Base-by-base conservation (phyloP, 2,113 vertebrate species). In the Ginglymostoma cirratum region DNA sequence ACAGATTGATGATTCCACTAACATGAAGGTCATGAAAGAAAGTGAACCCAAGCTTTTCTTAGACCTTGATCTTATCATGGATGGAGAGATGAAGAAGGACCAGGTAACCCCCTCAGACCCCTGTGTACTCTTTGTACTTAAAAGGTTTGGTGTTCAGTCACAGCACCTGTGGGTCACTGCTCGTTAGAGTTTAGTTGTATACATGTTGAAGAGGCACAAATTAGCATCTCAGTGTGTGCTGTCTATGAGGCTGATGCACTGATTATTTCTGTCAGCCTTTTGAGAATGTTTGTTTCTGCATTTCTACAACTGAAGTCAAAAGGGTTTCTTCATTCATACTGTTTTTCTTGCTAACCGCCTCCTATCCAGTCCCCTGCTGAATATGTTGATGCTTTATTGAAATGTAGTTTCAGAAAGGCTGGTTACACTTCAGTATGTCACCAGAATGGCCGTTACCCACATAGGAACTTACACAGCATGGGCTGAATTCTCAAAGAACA, bases 1-100 rank as follows among this genome's bases (percentile, higher is more conserved):
- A 96, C 96, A 96, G 83, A 65, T 17, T 78, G 12, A 89, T 97
- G 70, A 96, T 97, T 2, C 7, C 96, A 96, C 95, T 45, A 96
- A 96, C 66, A 96, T 96, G 96, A 96, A 96, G 23, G 30, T 48
- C 0, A 94, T 96, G 87, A 96, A 97, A 0, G 48, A 96, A 80
- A 96, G 97, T 0, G 97, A 97, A 65, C 96, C 97, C 0, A 97
- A 98, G 65, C 98, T 98, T 86, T 98, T 98, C 92, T 8, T 98
- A 96, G 98, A 98, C 0, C 87, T 96, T 95, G 97, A 98, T 95
- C 96, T 96, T 1, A 89, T 94, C 42, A 34, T 2, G 10, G 70
- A 24, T 0, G 95, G 97, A 96, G 97, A 97, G 78, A 72, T 97
- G 96, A 96, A 96, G 70, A 15, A 52, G n/a, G 96, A 97, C 86